phyloP scores from a whole-genome alignment of 2,797 vertebrate genomes.

The Sebastes goodei region DNA sequence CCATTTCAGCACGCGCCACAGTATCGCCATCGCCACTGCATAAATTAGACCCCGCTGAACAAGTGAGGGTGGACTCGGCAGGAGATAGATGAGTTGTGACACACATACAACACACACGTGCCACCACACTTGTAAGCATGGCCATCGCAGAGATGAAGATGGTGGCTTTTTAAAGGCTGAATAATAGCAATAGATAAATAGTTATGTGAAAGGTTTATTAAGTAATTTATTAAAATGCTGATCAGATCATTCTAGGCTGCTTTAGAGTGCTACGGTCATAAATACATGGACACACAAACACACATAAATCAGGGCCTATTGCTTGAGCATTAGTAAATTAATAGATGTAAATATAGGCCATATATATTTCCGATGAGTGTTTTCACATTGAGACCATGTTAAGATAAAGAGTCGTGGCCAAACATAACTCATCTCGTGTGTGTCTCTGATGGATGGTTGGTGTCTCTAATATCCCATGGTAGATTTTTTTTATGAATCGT shows the following conservation, averaged over 20 bases:
- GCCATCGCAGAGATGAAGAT: conserved; percentile 36
- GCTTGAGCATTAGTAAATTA: conserved; percentile 31
- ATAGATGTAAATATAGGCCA: conserved; percentile 35
- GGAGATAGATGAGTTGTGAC: conserved; percentile 75
- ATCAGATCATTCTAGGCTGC: conserved; percentile 10
- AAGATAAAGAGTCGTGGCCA: conserved; percentile 34
- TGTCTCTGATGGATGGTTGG: conserved; percentile 22
- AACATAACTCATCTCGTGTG: conserved; percentile 4
- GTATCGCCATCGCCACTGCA: conserved; percentile 66
- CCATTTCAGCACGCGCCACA: conserved; percentile 77
- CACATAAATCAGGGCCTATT: conserved; percentile 18
- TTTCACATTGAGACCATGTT: conserved; percentile 22
- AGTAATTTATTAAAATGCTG: conserved; percentile 27
- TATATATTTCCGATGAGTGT: conserved; percentile 18
- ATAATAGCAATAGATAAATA: conserved; percentile 42
- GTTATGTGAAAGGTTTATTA: conserved; percentile 27
- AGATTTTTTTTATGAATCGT: conserved; percentile 36
- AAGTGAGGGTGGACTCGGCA: conserved; percentile 60
- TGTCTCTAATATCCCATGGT: conserved; percentile 36
- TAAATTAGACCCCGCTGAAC: conserved; percentile 79
- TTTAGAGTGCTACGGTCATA: conserved; percentile 6
- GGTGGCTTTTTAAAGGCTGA: conserved; percentile 38
- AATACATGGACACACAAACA: conserved; percentile 1
- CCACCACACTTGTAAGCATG: conserved; percentile 60
- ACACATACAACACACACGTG: conserved; percentile 28